Evolutionary conservation across 35 echinoderm and acorn worm species (phyloP), one percentile per base, ranked within the genome.

Genomic region (Eucidaris tribuloides): DNA sequence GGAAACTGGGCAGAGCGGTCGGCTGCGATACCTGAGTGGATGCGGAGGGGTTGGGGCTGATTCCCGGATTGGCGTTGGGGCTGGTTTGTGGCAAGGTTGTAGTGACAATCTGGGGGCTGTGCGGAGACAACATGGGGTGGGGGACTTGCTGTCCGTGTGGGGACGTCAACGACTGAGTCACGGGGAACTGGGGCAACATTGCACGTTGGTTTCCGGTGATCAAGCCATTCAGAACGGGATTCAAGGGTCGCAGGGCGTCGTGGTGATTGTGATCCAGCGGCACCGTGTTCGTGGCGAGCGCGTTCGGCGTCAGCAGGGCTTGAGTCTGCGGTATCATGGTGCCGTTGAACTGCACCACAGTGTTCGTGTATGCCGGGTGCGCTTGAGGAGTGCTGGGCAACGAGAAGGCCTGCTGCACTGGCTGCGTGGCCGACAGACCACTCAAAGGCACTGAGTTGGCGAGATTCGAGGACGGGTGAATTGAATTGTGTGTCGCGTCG

Each of bases 361-460:
- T 81, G 63, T 87, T 72, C 41, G 44, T 72, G 78, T 52, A 83
- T 46, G 59, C 76, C 57, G 43, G 9, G 44, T 85, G 39, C 25
- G 74, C 58, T 81, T 86, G 42, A 79, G 85, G 57, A 76, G 54
- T 81, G 71, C 58, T 27, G 32, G 76, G 60, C 70, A 79, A 57
- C 79, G 60, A 56, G 79, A 27, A 89, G 44, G 66, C 82, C 62
- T 76, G 92, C 43, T 58, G 85, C n/a, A 80, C 71, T 82, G 58
- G 62, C 77, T 80, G 84, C 19, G 85, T 70, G 27, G 77, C 85
- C 24, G 76, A 13, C 55, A 88, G 42, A 44, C 46, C 81, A 88
- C 61, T 88, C 31, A 77, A 90, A 85, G 92, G 87, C 92, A 94
- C 92, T 64, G 86, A 78, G 36, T 89, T 88, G 85, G 85, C 77